Evolutionary conservation across 2,888 invertebrate species (phyloP), one percentile per base, ranked within the genome.

Genomic region (Dimorphilus gyrociliatus): DNA sequence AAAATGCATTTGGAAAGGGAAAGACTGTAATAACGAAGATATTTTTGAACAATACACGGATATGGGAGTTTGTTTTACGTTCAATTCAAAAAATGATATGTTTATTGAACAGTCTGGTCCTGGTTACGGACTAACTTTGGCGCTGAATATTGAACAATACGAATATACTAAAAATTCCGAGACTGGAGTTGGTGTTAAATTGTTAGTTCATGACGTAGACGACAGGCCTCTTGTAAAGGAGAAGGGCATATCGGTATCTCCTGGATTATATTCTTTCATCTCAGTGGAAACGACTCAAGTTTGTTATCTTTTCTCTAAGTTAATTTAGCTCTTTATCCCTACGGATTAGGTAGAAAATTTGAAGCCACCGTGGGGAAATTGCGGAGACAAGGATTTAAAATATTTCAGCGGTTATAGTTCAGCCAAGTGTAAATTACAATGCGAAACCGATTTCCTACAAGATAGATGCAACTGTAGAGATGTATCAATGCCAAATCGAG

Each of bases 41-140:
- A 29, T 36, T n/a, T 8, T 29, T 8, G 24, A 8, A 10, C 16
- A 10, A 5, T 3, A 16, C 4, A 36, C 36, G 5, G 36, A 36
- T 13, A 34, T 36, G 36, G 36, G 36, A 5, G 17, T 26, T 5
- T 36, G 36, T 25, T 36, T 26, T 30, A 34, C 29, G 13, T 36
- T 34, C 33, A 30, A 29, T 10, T 7, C 32, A 7, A n/a, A n/a
- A n/a, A 8, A n/a, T 6, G 33, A 35, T 10, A 35, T 35, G 35
- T 27, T 16, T 15, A 21, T 35, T 12, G 35, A 35, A 19, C 25
- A 32, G n/a, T 34, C 35, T 10, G 33, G 33, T 3, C 33, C 33
- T 19, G 33, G 33, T 4, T 21, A 29, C 14, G 33, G 33, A 16
- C 24, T 33, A 25, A 13, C 16, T 16, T 15, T 33, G 15, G 29